phyloP scores from a whole-genome alignment of 2,888 invertebrate species.

The Tenthredo amoena region DNA sequence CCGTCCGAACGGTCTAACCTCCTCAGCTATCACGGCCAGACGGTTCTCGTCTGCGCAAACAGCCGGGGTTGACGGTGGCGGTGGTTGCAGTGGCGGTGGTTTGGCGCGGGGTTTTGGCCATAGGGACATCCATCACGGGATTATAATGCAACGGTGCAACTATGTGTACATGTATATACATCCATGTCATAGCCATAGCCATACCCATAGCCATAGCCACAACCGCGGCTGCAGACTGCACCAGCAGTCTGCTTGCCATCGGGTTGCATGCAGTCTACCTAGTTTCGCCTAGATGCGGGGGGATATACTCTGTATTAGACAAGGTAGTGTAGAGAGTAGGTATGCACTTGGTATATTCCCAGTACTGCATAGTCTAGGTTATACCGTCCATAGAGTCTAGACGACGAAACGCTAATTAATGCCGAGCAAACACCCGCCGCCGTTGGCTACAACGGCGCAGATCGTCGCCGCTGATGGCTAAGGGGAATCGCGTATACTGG shows the following conservation, averaged over 20 bases:
- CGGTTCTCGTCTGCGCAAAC: conserved; percentile 76
- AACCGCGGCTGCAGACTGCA: background rate
- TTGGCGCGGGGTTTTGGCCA: conserved; percentile 62
- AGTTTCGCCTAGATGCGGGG: conserved; percentile 9
- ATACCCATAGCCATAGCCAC: background rate
- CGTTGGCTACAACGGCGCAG: background rate
- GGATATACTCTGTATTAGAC: background rate
- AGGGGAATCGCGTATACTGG: conserved; percentile 25
- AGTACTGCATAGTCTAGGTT: conserved; percentile 27
- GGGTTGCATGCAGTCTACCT: background rate
- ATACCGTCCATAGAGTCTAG: conserved; percentile 62
- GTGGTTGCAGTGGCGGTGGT: conserved; percentile 56
- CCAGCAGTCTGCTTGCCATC: background rate
- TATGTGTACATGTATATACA: conserved; percentile 3
- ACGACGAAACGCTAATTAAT: conserved; percentile 74
- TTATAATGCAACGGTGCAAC: conserved; percentile 67
- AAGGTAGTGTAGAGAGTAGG: background rate
- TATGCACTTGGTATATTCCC: conserved; percentile 49
- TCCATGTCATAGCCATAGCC: background rate
- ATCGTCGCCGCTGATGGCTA: conserved; percentile 44
- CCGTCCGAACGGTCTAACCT: conserved; percentile 46
- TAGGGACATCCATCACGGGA: conserved; percentile 75
- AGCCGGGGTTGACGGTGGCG: conserved; percentile 61
- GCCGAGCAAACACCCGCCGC: conserved; percentile 69
- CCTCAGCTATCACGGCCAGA: conserved; percentile 69